phyloP scores from a whole-genome alignment of 2,888 invertebrate genomes.

The Bimastos eiseni region DNA sequence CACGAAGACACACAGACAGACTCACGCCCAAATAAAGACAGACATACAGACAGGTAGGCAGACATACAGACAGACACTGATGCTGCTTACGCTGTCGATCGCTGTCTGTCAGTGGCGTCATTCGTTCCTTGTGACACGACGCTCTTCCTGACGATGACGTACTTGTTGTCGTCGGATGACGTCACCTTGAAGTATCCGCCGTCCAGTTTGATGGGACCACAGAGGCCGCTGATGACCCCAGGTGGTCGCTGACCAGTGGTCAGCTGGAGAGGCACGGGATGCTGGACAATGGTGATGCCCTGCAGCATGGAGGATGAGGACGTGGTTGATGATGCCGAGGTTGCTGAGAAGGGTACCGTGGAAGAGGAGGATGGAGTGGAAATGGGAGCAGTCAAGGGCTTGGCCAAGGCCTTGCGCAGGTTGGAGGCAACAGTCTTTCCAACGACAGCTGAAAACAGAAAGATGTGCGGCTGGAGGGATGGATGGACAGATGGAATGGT shows the following conservation, averaged over 20 bases:
- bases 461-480: background rate
- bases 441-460: background rate
- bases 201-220: background rate
- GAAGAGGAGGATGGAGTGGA: background rate
- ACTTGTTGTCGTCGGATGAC: background rate
- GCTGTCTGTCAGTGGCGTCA: background rate
- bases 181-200: slow-evolving; percentile 19
- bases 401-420: background rate
- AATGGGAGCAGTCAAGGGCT: background rate
- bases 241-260: background rate
- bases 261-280: slow-evolving; percentile 1
- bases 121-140: background rate
- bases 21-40: background rate
- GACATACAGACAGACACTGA: background rate
- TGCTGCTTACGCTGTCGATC: background rate
- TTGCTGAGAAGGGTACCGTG: background rate
- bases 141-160: slow-evolving; percentile 25
- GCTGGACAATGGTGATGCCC: slow-evolving; percentile 18
- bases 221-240: background rate
- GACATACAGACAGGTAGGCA: background rate
- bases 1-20: background rate
- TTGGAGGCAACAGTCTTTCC: background rate
- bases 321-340: background rate
- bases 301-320: background rate
- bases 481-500: background rate